These are phyloP conservation scores for Dimorphilus gyrociliatus DNA, from an alignment of 2,888 invertebrate genomes.

Conservation along the genomic window DNA sequence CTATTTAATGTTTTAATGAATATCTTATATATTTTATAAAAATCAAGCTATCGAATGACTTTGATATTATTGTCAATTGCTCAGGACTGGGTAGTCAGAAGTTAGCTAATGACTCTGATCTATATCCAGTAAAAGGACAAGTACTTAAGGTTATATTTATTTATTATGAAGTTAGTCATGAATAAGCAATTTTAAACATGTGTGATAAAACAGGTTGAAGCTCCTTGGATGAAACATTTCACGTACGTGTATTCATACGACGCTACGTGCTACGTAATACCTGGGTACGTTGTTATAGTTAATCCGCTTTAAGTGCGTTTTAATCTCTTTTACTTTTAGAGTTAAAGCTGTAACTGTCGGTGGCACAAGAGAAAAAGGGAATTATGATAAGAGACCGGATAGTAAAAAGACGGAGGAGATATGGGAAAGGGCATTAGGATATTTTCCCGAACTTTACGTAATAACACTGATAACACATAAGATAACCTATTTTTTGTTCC, in stretches of 20 bases:
- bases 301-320: not conserved
- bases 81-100: constrained; percentile 8
- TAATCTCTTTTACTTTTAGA: constrained; percentile 1
- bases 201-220: constrained; percentile 7
- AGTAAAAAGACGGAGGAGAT: constrained; percentile 6
- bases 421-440: constrained; percentile 5
- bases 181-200: no score
- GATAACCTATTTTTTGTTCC: no score
- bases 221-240: constrained; percentile 12
- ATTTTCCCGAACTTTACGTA: no score
- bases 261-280: constrained; percentile 8
- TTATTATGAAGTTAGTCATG: not conserved
- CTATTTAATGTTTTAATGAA: no score
- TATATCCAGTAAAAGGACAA: constrained; percentile 10
- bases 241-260: constrained; percentile 6
- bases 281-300: constrained; percentile 7
- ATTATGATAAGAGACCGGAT: constrained; percentile 4
- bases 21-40: no score
- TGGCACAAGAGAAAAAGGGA: constrained; percentile 5
- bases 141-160: constrained; percentile 7
- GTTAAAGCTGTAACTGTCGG: constrained; percentile 7
- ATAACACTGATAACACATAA: no score
- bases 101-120: constrained; percentile 6
- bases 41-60: constrained; percentile 9
- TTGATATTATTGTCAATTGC: constrained; percentile 11